These are phyloP conservation scores for Proctacanthus coquilletti DNA, from an alignment of 1,140 invertebrate species.

Conservation along the genomic window DNA sequence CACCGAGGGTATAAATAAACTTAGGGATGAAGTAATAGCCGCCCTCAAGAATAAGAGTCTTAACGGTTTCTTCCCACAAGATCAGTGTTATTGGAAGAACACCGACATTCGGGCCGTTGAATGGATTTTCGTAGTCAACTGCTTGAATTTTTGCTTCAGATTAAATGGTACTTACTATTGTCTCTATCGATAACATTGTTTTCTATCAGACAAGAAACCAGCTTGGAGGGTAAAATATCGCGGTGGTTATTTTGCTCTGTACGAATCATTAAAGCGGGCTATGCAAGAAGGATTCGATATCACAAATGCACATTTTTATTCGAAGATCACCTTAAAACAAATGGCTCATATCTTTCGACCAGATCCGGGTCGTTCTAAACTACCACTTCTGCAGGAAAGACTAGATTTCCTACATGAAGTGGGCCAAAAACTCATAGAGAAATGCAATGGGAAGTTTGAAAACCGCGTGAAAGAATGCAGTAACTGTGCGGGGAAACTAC, in stretches of 20 bases:
- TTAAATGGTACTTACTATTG: too few species aligned
- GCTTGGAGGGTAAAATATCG: constrained; percentile 63
- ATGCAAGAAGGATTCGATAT: constrained; percentile 64
- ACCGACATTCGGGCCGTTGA: constrained; percentile 53
- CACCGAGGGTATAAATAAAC: constrained; percentile 39
- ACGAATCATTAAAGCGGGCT: constrained; percentile 78
- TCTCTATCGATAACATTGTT: too few species aligned
- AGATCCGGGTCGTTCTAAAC: constrained; percentile 44
- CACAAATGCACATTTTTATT: constrained; percentile 63
- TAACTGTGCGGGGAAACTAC: constrained; percentile 56
- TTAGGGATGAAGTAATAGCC: constrained; percentile 42
- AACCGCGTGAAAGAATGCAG: constrained; percentile 59
- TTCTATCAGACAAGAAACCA: constrained; percentile 30
- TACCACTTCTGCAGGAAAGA: constrained; percentile 65
- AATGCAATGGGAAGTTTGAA: constrained; percentile 70
- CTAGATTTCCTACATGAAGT: constrained; percentile 63
- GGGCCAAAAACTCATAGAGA: constrained; percentile 53
- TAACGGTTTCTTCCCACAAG: too few species aligned
- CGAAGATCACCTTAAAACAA: constrained; percentile 49
- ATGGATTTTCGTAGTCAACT: constrained; percentile 85
- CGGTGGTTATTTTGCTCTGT: constrained; percentile 84
- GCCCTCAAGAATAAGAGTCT: constrained; percentile 43
- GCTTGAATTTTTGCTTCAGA: constrained; percentile 95
- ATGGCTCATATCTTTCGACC: constrained; percentile 54
- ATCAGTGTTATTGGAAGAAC: too few species aligned